Conservation (phyloP, 1,140 invertebrate genomes). For the Watersipora subatra region DNA sequence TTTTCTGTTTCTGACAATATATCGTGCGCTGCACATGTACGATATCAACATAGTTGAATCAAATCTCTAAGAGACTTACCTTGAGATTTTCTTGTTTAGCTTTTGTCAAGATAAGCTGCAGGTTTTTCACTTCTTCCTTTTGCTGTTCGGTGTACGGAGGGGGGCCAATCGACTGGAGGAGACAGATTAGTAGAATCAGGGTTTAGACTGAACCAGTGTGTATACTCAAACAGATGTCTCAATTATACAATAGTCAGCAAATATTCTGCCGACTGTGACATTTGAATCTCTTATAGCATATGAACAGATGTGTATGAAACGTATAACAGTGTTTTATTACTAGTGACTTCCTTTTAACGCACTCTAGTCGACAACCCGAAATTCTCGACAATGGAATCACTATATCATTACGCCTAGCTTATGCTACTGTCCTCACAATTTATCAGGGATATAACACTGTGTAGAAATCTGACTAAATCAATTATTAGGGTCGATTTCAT, state of each 20-base stretch:
- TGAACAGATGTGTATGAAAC: background rate
- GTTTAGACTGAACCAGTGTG: background rate
- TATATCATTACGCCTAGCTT: too few species aligned
- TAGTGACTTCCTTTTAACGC: too few species aligned
- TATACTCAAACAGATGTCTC: background rate
- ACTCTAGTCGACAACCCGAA: too few species aligned
- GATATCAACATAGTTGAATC: background rate
- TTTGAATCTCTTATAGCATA: background rate
- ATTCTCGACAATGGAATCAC: too few species aligned
- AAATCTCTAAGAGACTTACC: background rate
- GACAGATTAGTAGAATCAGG: background rate
- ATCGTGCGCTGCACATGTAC: too few species aligned
- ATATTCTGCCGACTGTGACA: background rate
- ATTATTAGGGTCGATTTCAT: too few species aligned
- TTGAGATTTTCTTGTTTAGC: slow-evolving; percentile 7
- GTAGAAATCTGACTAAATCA: too few species aligned
- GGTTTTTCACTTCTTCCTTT: slow-evolving; percentile 10
- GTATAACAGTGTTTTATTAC: too few species aligned
- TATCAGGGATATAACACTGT: too few species aligned
- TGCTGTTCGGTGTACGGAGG: slow-evolving; percentile 7
- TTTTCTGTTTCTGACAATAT: too few species aligned
- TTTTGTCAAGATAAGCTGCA: slow-evolving; percentile 4
- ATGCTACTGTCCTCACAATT: too few species aligned
- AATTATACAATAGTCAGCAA: background rate
- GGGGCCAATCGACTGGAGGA: slow-evolving; percentile 4